Conservation (phyloP, 2,888 invertebrate genomes). For the Caenorhabditis plicata region DNA sequence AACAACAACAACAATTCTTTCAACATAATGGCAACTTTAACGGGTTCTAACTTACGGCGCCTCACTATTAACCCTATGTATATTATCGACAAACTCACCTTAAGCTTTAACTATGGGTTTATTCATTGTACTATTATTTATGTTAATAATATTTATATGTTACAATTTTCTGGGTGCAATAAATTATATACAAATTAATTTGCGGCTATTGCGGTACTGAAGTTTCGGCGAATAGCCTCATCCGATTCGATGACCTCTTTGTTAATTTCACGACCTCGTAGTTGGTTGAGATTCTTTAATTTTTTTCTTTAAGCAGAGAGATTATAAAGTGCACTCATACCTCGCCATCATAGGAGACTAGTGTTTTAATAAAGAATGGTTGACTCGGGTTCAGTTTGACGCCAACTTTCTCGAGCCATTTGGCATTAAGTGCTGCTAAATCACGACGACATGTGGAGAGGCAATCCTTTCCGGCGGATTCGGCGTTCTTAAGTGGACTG, state of each 20-base stretch:
- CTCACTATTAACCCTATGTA: too few relatives aligned
- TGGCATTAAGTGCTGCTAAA: slow-evolving; percentile 18
- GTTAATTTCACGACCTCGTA: slow-evolving; percentile 15
- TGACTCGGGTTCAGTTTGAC: slow-evolving; percentile 1
- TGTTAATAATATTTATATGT: too few relatives aligned
- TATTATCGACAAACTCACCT: too few relatives aligned
- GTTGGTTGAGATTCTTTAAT: slow-evolving; percentile 22
- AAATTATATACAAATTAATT: too few relatives aligned
- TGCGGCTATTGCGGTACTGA: too few relatives aligned
- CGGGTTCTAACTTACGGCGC: too few relatives aligned
- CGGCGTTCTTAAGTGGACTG: slow-evolving; percentile 91
- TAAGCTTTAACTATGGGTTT: too few relatives aligned
- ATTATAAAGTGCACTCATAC: too few relatives aligned
- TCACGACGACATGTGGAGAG: slow-evolving; percentile 74
- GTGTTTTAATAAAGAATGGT: slow-evolving; percentile 13
- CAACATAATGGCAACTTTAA: too few relatives aligned
- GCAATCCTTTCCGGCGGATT: slow-evolving; percentile 77
- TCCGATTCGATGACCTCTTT: slow-evolving; percentile 7
- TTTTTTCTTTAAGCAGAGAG: too few relatives aligned
- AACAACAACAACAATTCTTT: not conserved
- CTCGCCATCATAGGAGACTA: slow-evolving; percentile 25
- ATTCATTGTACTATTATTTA: too few relatives aligned
- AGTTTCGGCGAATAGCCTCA: slow-evolving; percentile 3
- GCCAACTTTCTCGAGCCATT: slow-evolving; percentile 19
- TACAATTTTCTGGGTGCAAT: too few relatives aligned